Percentiles rank a stretch among this genome's conserved stretches.
phyloP scores from a whole-genome alignment of 2,797 vertebrate species.

The Galagoides demidoff region DNA sequence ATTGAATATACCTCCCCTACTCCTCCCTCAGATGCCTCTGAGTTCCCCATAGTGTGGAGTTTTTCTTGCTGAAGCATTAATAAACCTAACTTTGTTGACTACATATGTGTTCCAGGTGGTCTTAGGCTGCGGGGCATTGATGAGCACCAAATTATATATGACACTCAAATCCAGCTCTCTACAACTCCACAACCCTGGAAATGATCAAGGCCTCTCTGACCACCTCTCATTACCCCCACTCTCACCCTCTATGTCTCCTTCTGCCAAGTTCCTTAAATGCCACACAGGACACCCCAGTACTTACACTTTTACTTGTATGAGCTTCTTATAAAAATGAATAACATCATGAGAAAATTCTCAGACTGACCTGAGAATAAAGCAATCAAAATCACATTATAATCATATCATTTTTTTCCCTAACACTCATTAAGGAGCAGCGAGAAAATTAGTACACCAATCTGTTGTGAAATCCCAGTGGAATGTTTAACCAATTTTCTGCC shows the following conservation, averaged over 20 bases:
- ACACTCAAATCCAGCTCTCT: not conserved
- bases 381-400: slow-evolving; percentile 55
- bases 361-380: slow-evolving; percentile 44
- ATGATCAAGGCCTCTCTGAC: not conserved
- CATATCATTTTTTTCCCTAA: not conserved
- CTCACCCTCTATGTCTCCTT: not conserved
- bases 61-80: not conserved
- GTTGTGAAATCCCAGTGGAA: not conserved
- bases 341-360: slow-evolving; percentile 14
- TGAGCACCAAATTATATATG: not conserved
- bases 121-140: not conserved
- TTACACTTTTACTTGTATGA: not conserved
- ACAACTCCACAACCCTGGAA: not conserved
- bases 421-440: not conserved
- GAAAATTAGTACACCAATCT: not conserved
- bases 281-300: not conserved
- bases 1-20: not conserved
- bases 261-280: not conserved
- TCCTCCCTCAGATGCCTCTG: not conserved
- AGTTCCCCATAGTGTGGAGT: not conserved
- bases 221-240: not conserved
- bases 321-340: not conserved
- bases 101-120: not conserved
- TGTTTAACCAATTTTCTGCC: not conserved
- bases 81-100: not conserved